These are phyloP conservation scores for Diogma glabrata DNA, from an alignment of 2,888 invertebrate genomes.

Conservation along the genomic window DNA sequence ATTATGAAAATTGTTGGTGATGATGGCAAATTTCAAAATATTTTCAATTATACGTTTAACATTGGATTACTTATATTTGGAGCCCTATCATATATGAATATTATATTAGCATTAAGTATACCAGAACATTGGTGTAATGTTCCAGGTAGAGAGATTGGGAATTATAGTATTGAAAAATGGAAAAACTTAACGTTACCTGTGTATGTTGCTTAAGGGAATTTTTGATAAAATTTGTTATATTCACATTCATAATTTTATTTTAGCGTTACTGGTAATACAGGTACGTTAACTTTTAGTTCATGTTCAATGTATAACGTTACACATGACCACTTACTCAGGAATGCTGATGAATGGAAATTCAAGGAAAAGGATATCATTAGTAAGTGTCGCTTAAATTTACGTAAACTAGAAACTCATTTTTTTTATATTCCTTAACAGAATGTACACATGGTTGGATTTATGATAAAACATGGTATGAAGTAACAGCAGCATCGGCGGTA, in stretches of 20 bases:
- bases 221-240: not conserved
- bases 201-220: constrained; percentile 30
- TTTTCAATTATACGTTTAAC: constrained; percentile 40
- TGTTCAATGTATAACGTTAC: constrained; percentile 39
- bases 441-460: constrained; percentile 45
- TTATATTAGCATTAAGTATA: constrained; percentile 41
- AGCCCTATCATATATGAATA: constrained; percentile 42
- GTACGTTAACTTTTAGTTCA: constrained; percentile 32
- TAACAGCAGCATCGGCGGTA: constrained; percentile 40
- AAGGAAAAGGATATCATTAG: constrained; percentile 13
- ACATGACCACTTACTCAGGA: constrained; percentile 2
- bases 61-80: constrained; percentile 37
- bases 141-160: constrained; percentile 38
- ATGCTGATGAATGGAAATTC: not conserved
- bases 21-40: constrained; percentile 41
- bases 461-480: constrained; percentile 41
- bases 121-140: constrained; percentile 48
- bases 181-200: constrained; percentile 40
- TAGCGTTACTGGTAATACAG: constrained; percentile 33
- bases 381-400: no score
- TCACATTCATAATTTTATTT: constrained; percentile 1
- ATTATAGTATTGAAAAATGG: constrained; percentile 40
- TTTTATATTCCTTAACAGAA: constrained; percentile 20
- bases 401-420: not conserved
- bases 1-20: constrained; percentile 41